Conservation (phyloP, 1,140 invertebrate genomes). For the Halesus radiatus region DNA sequence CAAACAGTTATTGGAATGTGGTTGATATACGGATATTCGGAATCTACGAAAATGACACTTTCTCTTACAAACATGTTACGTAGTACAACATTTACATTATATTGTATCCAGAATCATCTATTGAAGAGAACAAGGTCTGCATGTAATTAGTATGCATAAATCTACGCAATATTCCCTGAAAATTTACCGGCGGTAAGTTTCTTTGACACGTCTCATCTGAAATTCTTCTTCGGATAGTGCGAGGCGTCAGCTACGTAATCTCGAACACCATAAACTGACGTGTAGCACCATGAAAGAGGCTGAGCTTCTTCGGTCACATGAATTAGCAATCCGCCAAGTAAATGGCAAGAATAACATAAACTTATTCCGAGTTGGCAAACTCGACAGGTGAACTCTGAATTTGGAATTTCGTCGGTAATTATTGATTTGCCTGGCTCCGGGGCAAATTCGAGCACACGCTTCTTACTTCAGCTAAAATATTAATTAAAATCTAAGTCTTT, state of each 20-base stretch:
- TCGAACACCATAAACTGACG: conserved; percentile 5
- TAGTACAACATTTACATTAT: no score
- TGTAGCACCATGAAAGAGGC: neutral
- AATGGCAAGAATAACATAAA: conserved; percentile 48
- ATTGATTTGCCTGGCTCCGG: conserved; percentile 41
- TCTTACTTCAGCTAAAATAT: conserved; percentile 18
- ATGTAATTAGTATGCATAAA: neutral
- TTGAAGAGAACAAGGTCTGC: no score
- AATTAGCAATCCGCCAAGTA: conserved; percentile 46
- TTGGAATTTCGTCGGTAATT: conserved; percentile 44
- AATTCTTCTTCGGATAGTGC: neutral
- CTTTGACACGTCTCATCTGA: conserved; percentile 1
- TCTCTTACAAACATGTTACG: no score
- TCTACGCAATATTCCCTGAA: neutral
- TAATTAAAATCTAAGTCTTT: conserved; percentile 39
- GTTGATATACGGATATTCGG: no score
- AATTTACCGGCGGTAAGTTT: neutral
- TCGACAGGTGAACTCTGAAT: conserved; percentile 43
- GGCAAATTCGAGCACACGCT: conserved; percentile 5
- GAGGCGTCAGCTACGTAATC: neutral
- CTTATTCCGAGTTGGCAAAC: conserved; percentile 44
- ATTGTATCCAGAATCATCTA: no score
- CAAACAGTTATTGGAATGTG: neutral
- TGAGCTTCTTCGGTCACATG: conserved; percentile 37
- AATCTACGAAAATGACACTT: no score